phyloP scores from a whole-genome alignment of 2,888 invertebrate genomes.

The Cosmorhoe ocellata region DNA sequence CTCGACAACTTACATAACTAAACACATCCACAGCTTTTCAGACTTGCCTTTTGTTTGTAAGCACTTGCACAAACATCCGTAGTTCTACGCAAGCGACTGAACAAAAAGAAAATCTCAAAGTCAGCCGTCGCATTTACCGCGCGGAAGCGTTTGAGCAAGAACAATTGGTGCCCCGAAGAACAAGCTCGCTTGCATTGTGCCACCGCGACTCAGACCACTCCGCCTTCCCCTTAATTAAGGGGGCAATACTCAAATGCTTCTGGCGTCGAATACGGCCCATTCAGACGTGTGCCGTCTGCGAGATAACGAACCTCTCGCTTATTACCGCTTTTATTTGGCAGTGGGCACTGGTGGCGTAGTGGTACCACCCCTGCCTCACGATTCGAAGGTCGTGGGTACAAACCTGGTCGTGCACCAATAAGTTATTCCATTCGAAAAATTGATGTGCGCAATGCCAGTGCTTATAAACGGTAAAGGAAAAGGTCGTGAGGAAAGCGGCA shows the following conservation, averaged over 20 bases:
- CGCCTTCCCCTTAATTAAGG: slow-evolving; percentile 75
- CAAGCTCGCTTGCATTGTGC: slow-evolving; percentile 51
- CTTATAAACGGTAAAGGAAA: too few relatives aligned
- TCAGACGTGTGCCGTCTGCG: slow-evolving; percentile 68
- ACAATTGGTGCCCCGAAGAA: slow-evolving; percentile 64
- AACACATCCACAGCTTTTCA: not conserved
- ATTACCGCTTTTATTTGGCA: slow-evolving; percentile 65
- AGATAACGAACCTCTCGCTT: slow-evolving; percentile 74
- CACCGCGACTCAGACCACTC: slow-evolving; percentile 66
- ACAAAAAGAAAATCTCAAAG: slow-evolving; percentile 36
- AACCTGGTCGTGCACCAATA: too few relatives aligned
- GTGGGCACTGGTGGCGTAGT: too few relatives aligned
- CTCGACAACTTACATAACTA: not conserved
- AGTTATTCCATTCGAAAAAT: too few relatives aligned
- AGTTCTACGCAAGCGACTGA: not conserved
- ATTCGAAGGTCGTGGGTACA: too few relatives aligned
- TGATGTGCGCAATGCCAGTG: too few relatives aligned
- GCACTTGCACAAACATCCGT: slow-evolving; percentile 1
- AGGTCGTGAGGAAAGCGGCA: too few relatives aligned
- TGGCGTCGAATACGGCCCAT: slow-evolving; percentile 61
- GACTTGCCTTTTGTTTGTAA: slow-evolving; percentile 9
- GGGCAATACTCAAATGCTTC: slow-evolving; percentile 68
- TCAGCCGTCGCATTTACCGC: slow-evolving; percentile 48
- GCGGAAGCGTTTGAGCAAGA: slow-evolving; percentile 52
- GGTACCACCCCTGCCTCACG: too few relatives aligned